These are phyloP conservation scores for Barnardius zonarius DNA, from an alignment of 2,113 vertebrate species.

Conservation along the genomic window DNA sequence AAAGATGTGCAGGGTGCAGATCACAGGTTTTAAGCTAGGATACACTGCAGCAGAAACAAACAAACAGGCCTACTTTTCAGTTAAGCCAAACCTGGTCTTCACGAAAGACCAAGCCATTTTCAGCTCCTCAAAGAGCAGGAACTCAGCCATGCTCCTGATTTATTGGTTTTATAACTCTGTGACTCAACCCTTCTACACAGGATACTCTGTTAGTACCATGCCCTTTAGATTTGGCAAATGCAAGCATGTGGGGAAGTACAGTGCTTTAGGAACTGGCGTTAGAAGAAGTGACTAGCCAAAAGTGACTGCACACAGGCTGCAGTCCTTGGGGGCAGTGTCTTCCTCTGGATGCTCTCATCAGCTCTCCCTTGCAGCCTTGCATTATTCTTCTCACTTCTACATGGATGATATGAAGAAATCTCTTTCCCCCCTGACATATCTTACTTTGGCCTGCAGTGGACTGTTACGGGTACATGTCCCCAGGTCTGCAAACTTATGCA, in stretches of 20 bases:
- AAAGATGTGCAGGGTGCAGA: background rate
- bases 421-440: background rate
- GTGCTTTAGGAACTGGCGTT: background rate
- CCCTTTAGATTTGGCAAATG: background rate
- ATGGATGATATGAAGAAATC: background rate
- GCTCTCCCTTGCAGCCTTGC: background rate
- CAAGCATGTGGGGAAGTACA: background rate
- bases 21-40: background rate
- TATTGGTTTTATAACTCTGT: background rate
- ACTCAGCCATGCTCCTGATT: background rate
- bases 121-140: background rate
- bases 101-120: background rate
- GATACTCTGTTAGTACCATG: background rate
- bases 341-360: background rate
- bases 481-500: background rate
- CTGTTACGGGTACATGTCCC: background rate
- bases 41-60: background rate
- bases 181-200: background rate
- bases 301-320: background rate
- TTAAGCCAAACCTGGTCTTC: background rate
- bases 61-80: background rate
- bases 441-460: background rate
- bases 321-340: background rate
- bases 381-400: background rate
- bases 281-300: background rate